A percentile compares a stretch with the other conserved stretches of the same genome.
phyloP scores from a whole-genome alignment of 1,140 invertebrate species.

The Drosophila ironensis region DNA sequence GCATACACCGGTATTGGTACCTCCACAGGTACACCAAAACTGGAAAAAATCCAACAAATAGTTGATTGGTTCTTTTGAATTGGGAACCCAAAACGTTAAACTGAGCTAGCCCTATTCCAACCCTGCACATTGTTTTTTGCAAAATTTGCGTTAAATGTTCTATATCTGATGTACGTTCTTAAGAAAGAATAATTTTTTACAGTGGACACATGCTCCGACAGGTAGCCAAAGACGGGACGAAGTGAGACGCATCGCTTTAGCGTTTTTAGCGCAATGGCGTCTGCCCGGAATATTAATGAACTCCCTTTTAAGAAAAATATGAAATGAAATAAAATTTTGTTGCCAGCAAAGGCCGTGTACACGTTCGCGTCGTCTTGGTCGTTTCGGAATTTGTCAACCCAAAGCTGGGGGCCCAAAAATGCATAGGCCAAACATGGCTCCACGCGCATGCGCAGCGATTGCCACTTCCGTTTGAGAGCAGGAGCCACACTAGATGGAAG shows the following conservation, averaged over 20 bases:
- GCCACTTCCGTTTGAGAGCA: conserved; percentile 24
- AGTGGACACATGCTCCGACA: conserved; percentile 36
- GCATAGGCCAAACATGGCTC: conserved; percentile 35
- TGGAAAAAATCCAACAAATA: neutral
- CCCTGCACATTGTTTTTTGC: too few species aligned
- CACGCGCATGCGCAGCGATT: conserved; percentile 22
- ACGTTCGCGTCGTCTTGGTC: conserved; percentile 36
- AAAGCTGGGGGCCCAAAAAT: conserved; percentile 22
- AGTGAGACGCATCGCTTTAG: conserved; percentile 33
- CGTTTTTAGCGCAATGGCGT: conserved; percentile 65
- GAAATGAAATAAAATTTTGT: conserved; percentile 74
- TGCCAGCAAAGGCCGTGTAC: conserved; percentile 56
- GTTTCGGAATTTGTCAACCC: conserved; percentile 32
- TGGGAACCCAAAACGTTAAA: too few species aligned
- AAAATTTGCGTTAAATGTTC: too few species aligned
- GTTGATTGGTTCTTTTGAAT: too few species aligned
- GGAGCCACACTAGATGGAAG: neutral
- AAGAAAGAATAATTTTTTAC: too few species aligned
- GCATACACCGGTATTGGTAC: conserved; percentile 19
- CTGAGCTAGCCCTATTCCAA: too few species aligned
- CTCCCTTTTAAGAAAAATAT: conserved; percentile 75
- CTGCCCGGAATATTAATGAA: conserved; percentile 75
- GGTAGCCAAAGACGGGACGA: conserved; percentile 40
- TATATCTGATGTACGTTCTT: too few species aligned
- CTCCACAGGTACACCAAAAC: conserved; percentile 25